Evolutionary conservation across 2,113 vertebrate genomes (phyloP), one percentile per base, ranked within the genome.

Genomic region (Myodes glareolus): DNA sequence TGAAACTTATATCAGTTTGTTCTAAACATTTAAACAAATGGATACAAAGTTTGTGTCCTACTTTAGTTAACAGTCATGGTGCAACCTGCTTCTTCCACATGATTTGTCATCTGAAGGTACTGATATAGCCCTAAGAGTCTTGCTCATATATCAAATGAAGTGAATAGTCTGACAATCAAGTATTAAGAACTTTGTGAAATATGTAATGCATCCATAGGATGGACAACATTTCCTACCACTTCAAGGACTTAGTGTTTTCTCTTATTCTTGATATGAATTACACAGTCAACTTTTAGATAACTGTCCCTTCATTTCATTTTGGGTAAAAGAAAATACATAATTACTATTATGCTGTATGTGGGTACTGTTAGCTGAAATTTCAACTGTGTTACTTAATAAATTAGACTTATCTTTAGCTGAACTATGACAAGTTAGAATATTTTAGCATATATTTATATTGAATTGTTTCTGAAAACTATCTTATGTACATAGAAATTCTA

Each of bases 401-500:
- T 39, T 80, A 36, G 17, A 36, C 67, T 42, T 92, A 81, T 78
- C 58, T 65, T 87, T 87, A 92, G 5, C 27, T 77, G 27, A 42
- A 92, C 84, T 47, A 73, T 84, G 42, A 90, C 55, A 63, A 92
- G 25, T 70, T 86, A 55, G 70, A 95, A 80, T 63, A 95, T 82
- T 85, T 81, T 92, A 91, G 58, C 82, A 84, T 27, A 5, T 14
- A 78, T 87, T 90, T 94, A 88, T 42, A 87, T 47, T 92, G 19
- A 10, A 81, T 92, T 96, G 45, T 95, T 61, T 88, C 77, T 58
- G n/a, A 95, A 95, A 96, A 92, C 85, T 87, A 82, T 82, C 42
- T 87, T 95, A 92, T 88, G 27, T 78, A 88, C 50, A 96, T 19
- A 87, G 23, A 87, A 90, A 88, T 76, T 88, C 61, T 67, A 94